A percentile compares a stretch with the other conserved stretches of the same genome.
These are phyloP conservation scores for Osmerus mordax DNA, from an alignment of 2,113 vertebrate genomes.

Conservation along the genomic window DNA sequence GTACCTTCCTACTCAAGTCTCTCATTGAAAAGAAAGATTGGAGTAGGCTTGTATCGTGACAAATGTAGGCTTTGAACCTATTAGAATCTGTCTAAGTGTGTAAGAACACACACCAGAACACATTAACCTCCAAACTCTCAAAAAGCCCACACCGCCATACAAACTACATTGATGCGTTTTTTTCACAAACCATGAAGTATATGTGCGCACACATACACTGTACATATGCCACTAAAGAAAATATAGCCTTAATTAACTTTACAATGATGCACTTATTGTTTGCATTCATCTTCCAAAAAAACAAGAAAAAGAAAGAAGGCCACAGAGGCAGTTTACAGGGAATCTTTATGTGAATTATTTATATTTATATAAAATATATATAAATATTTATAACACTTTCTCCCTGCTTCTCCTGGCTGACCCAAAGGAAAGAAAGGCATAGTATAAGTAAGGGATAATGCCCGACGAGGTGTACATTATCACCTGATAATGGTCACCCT, in stretches of 20 bases:
- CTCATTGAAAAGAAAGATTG: slow-evolving; percentile 10
- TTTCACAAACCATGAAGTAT: neutral
- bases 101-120: neutral
- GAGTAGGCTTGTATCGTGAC: slow-evolving; percentile 34
- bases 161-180: neutral
- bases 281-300: no score
- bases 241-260: no score
- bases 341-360: neutral
- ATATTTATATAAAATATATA: neutral
- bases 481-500: no score
- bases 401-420: slow-evolving; percentile 8
- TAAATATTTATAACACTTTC: slow-evolving; percentile 3
- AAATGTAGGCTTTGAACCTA: slow-evolving; percentile 26
- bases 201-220: neutral
- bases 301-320: no score
- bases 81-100: neutral
- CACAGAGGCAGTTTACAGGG: no score
- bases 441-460: no score
- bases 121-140: neutral
- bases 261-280: no score
- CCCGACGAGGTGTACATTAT: no score
- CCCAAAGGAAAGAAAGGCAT: slow-evolving; percentile 21
- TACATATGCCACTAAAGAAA: neutral
- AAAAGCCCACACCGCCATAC: neutral
- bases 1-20: slow-evolving; percentile 25